phyloP scores from a whole-genome alignment of 1,140 invertebrate genomes.

The Camponotus vicinus region DNA sequence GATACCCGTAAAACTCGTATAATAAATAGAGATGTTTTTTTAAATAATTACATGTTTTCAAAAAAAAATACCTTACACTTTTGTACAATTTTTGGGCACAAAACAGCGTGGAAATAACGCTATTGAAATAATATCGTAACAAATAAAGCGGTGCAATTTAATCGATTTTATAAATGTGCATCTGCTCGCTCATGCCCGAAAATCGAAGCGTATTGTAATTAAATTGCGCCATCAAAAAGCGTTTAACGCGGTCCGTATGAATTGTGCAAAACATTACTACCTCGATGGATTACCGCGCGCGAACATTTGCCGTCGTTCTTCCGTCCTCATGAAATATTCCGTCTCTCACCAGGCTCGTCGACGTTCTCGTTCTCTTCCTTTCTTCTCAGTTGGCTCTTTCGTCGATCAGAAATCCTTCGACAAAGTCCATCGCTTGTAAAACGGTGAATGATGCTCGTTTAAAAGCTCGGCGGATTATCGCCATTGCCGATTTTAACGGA shows the following conservation, averaged over 20 bases:
- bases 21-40: background rate
- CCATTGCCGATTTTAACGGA: conserved; percentile 56
- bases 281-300: conserved; percentile 52
- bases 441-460: conserved; percentile 48
- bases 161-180: conserved; percentile 31
- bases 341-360: conserved; percentile 6
- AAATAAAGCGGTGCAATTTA: conserved; percentile 25
- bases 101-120: background rate
- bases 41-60: too few species aligned
- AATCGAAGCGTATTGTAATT: conserved; percentile 59
- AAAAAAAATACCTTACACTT: background rate
- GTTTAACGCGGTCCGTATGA: conserved; percentile 41
- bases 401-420: conserved; percentile 55
- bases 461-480: conserved; percentile 54
- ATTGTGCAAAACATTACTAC: conserved; percentile 57
- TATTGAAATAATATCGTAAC: conserved; percentile 37
- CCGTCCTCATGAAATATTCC: conserved; percentile 54
- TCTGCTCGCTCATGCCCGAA: conserved; percentile 23
- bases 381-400: conserved; percentile 26
- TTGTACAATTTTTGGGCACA: conserved; percentile 22
- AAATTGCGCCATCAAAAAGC: conserved; percentile 59
- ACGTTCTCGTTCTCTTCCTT: conserved; percentile 7
- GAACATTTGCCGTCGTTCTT: conserved; percentile 48
- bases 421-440: conserved; percentile 37
- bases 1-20: background rate